Base-by-base conservation (phyloP, 2,888 invertebrate species). In the Pteria penguin region DNA sequence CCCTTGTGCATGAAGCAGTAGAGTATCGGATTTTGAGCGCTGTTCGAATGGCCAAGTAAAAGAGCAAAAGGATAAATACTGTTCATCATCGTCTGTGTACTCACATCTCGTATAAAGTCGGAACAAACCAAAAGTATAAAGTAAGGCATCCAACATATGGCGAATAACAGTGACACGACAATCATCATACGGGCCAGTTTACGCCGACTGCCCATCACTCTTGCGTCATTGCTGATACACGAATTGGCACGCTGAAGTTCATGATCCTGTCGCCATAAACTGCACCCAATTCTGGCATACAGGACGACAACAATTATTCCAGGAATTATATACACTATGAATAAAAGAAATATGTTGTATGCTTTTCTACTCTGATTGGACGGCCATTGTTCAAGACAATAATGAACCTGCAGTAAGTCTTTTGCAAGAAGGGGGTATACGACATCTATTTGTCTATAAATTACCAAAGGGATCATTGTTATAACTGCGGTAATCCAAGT, bases 101-200 rank as follows among this genome's bases (percentile, higher is more conserved):
- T 58, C 8, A 76, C 62, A 61, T 76, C 75, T 8, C 67, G 31
- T 27, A 32, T 32, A 18, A 95, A 93, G 88, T 96, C 96, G 14
- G 94, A 91, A 65, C 95, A 92, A 27, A 96, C 93, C 87, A 94
- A 94, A 36, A 95, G 92, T 65, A 95, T 94, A 91, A 95, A 95
- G 93, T 96, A 95, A 0, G 96, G 96, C 61, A 96, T 93, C 96
- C 96, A 96, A 92, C 96, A 96, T 11, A 95, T 90, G 0, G 95
- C 96, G 87, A 96, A 96, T 45, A 96, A 93, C 3, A 95, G 94
- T 0, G 96, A 96, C 14, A 96, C 93, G 0, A 96, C 93, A 0
- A 96, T 93, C 57, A 96, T 93, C 79, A 96, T 95, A 93, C 95
- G 95, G 0, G 96, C 96, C 22, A 96, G 95, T 52, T 95, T 93